phyloP scores from a whole-genome alignment of 1,140 invertebrate species.

The Uloborus diversus region DNA sequence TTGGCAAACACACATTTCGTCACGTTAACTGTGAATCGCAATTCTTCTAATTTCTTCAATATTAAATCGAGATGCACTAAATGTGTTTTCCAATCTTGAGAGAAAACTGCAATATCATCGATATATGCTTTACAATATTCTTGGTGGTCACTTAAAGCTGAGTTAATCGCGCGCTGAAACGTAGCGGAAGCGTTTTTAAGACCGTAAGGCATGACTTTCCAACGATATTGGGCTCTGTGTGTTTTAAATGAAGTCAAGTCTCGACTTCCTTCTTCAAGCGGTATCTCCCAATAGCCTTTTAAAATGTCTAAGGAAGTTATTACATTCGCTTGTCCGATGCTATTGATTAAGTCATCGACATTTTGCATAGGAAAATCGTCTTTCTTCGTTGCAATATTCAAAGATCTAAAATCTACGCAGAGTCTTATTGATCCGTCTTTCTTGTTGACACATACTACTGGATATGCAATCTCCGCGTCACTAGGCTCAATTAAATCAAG shows the following conservation, averaged over 20 bases:
- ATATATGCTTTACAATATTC: slow-evolving; percentile 59
- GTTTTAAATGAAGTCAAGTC: background rate
- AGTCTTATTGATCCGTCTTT: no score
- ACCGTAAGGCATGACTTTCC: slow-evolving; percentile 65
- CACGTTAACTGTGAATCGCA: slow-evolving; percentile 16
- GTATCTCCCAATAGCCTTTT: slow-evolving; percentile 23
- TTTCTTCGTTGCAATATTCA: no score
- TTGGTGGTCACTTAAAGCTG: slow-evolving; percentile 36
- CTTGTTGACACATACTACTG: no score
- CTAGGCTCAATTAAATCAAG: no score
- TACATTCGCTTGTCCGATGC: no score
- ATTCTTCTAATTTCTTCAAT: background rate
- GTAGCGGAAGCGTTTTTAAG: slow-evolving; percentile 64
- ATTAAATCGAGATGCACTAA: slow-evolving; percentile 30
- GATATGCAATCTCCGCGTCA: no score
- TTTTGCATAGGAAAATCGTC: no score
- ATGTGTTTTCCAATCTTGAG: slow-evolving; percentile 49
- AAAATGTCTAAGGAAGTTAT: no score
- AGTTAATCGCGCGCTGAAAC: slow-evolving; percentile 65
- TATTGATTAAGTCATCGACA: no score
- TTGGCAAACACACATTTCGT: slow-evolving; percentile 42
- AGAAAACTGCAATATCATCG: slow-evolving; percentile 62
- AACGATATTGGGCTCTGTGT: background rate
- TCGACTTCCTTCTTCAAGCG: background rate
- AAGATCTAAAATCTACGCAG: no score